These are phyloP conservation scores for Albula glossodonta DNA, from an alignment of 2,113 vertebrate genomes.

Conservation along the genomic window DNA sequence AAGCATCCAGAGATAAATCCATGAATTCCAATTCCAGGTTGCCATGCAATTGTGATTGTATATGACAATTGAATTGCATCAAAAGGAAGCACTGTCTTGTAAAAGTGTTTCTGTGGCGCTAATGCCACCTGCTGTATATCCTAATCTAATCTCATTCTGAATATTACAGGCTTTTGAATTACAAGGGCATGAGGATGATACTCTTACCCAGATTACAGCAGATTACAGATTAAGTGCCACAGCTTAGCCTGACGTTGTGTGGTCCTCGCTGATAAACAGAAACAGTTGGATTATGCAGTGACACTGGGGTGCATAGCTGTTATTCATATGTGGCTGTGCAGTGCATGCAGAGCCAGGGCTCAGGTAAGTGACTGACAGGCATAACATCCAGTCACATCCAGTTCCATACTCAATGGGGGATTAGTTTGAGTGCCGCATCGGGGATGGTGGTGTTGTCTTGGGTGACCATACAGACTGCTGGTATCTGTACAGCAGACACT, in stretches of 20 bases:
- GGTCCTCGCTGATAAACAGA: background rate
- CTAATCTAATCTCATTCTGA: background rate
- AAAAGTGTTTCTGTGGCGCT: background rate
- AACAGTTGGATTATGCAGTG: background rate
- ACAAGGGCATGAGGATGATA: slow-evolving; percentile 20
- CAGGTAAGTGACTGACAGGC: background rate
- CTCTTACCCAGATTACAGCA: slow-evolving; percentile 39
- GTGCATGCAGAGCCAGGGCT: background rate
- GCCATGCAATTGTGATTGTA: background rate
- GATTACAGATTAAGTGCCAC: slow-evolving; percentile 55
- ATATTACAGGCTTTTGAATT: slow-evolving; percentile 13
- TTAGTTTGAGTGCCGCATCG: background rate
- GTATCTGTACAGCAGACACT: slow-evolving; percentile 46
- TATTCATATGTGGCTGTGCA: background rate
- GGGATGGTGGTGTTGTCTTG: background rate
- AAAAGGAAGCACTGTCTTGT: background rate
- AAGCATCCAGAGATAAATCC: background rate
- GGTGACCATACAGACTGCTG: background rate
- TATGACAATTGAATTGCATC: background rate
- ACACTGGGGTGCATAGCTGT: background rate
- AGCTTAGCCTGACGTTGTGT: slow-evolving; percentile 46
- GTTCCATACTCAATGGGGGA: background rate
- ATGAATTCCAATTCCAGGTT: background rate
- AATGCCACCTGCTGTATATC: background rate
- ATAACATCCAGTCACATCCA: background rate